Evolutionary conservation across 1,140 invertebrate genomes (phyloP), one percentile per base, ranked within the genome.

Genomic region (Polypedilum vanderplanki): DNA sequence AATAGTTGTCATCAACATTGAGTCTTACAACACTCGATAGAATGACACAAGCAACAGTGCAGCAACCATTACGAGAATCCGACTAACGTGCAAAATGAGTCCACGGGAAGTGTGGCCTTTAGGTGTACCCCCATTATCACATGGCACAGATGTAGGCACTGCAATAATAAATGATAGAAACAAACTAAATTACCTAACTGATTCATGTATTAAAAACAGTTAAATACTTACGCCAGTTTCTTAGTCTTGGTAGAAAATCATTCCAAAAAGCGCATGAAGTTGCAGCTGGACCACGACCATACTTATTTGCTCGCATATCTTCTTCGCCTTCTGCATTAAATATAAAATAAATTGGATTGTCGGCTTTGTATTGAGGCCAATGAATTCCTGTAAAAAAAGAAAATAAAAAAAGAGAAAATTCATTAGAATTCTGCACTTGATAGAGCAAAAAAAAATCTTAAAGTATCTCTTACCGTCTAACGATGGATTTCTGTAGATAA

Each of bases 221-320:
- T 3, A 33, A 33, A 33, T 3, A 20, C 65, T 70, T 70, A 70
- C 65, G 65, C 83, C 88, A 85, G 83, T 89, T 90, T 82, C 88
- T 88, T 76, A 95, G 88, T 82, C 90, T 89, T 73, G 95, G 95
- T 79, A 98, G 86, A 83, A 97, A 96, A 76, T 95, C 89, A 79
- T 96, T 96, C 96, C 96, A 98, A 84, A 98, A 98, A 67, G 94
- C 93, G 81, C 96, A 98, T 20, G 93, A 87, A 57, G 92, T 90
- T 70, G 93, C 90, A 73, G 94, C 84, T 1, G 94, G 95, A 74
- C 94, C 95, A 77, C 89, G 88, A 3, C 92, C 92, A 10, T 82
- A 74, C 75, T 82, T 82, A 83, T 85, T 81, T 64, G 79, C 80
- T 78, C 82, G 81, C 24, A 64, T 75, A n/a, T 76, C 75, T 75